Percentiles rank a stretch among this genome's conserved stretches.
phyloP scores from a whole-genome alignment of 2,888 invertebrate species.

The Eurois occulta region DNA sequence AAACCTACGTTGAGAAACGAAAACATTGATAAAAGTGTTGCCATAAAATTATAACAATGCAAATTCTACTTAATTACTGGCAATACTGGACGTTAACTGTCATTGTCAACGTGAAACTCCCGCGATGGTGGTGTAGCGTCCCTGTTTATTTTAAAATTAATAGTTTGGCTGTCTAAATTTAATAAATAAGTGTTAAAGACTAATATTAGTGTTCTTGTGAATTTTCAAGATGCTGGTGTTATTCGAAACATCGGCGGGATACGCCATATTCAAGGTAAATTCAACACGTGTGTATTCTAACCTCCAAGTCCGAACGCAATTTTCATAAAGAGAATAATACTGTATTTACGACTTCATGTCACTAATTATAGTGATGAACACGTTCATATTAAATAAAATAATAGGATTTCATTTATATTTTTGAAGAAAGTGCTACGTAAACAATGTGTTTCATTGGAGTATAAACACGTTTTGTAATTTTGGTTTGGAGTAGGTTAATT shows the following conservation, averaged over 20 bases:
- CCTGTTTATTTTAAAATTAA: constrained; percentile 42
- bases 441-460: constrained; percentile 4
- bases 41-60: not conserved
- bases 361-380: not conserved
- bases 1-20: not conserved
- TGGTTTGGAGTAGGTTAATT: not conserved
- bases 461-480: constrained; percentile 40
- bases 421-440: not conserved
- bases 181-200: constrained; percentile 30
- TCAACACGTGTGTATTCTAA: constrained; percentile 84
- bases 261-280: constrained; percentile 97
- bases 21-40: not conserved
- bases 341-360: constrained; percentile 14
- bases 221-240: constrained; percentile 94
- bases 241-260: constrained; percentile 98
- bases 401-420: constrained; percentile 10
- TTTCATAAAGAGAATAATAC: constrained; percentile 13
- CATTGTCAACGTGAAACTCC: constrained; percentile 52
- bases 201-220: constrained; percentile 55
- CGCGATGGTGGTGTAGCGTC: constrained; percentile 69
- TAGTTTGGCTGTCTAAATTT: constrained; percentile 15
- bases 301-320: constrained; percentile 68
- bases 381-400: not conserved
- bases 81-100: constrained; percentile 16
- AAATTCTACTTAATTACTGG: not conserved